These are phyloP conservation scores for Caloenas nicobarica DNA, from an alignment of 2,113 vertebrate species.

Conservation along the genomic window DNA sequence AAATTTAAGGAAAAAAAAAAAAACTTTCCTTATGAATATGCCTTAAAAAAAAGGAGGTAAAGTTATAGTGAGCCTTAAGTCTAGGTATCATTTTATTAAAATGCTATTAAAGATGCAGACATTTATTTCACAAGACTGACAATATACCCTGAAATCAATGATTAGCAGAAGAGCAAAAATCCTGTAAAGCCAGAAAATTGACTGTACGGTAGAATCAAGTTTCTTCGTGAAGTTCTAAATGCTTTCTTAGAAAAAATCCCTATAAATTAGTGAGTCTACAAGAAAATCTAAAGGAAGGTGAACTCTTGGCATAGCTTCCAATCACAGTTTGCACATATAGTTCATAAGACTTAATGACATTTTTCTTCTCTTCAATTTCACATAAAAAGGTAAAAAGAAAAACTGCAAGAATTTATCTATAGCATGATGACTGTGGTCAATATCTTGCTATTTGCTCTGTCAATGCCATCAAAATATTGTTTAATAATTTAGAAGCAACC, in stretches of 20 bases:
- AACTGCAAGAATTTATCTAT: slow-evolving; percentile 34
- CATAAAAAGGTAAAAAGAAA: slow-evolving; percentile 62
- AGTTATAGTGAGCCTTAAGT: neutral
- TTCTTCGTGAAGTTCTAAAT: slow-evolving; percentile 33
- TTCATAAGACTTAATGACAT: slow-evolving; percentile 70
- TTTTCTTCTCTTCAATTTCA: slow-evolving; percentile 77
- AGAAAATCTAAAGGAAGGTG: slow-evolving; percentile 47
- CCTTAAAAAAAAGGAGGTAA: neutral
- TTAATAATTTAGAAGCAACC: slow-evolving; percentile 78
- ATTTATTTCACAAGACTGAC: neutral
- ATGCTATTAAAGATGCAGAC: neutral
- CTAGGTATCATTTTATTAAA: neutral
- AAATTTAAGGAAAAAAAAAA: neutral
- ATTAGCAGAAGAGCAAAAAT: neutral
- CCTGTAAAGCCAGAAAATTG: slow-evolving; percentile 3
- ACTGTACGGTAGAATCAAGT: neutral
- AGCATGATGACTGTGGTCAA: slow-evolving; percentile 63
- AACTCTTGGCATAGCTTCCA: slow-evolving; percentile 44
- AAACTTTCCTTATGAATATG: neutral
- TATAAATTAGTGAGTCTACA: slow-evolving; percentile 23
- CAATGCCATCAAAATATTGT: slow-evolving; percentile 77
- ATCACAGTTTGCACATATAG: slow-evolving; percentile 55
- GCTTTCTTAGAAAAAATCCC: slow-evolving; percentile 53
- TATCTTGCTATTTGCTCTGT: slow-evolving; percentile 69
- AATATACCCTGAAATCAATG: neutral